These are phyloP conservation scores for Buphagus erythrorhynchus DNA, from an alignment of 2,797 vertebrate genomes.

Conservation along the genomic window DNA sequence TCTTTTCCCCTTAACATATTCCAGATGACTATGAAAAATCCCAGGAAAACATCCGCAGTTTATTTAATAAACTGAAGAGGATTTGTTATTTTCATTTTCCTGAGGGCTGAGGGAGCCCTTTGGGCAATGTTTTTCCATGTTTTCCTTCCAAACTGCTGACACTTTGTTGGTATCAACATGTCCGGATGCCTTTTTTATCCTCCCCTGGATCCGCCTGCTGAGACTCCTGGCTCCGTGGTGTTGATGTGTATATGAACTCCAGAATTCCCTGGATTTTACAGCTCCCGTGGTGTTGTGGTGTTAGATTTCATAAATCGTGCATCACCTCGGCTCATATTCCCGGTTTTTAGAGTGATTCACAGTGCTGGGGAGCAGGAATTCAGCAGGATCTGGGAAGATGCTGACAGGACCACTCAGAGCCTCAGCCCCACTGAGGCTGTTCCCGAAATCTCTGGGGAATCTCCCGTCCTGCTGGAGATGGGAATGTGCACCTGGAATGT, in stretches of 20 bases:
- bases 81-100: not conserved
- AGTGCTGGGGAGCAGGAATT: not conserved
- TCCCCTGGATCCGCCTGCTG: not conserved
- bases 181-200: not conserved
- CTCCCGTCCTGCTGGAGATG: not conserved
- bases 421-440: not conserved
- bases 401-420: not conserved
- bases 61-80: not conserved
- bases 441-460: not conserved
- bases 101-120: not conserved
- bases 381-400: not conserved
- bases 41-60: not conserved
- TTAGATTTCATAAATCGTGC: not conserved
- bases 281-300: not conserved
- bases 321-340: not conserved
- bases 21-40: not conserved
- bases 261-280: not conserved
- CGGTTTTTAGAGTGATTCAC: rapidly evolving
- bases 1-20: not conserved
- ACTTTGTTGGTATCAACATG: not conserved
- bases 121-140: not conserved
- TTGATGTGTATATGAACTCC: not conserved
- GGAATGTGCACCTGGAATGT: not conserved
- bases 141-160: not conserved
- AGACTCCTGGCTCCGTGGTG: not conserved